These are phyloP conservation scores for Miltochrista miniata DNA, from an alignment of 2,888 invertebrate genomes.

Conservation along the genomic window DNA sequence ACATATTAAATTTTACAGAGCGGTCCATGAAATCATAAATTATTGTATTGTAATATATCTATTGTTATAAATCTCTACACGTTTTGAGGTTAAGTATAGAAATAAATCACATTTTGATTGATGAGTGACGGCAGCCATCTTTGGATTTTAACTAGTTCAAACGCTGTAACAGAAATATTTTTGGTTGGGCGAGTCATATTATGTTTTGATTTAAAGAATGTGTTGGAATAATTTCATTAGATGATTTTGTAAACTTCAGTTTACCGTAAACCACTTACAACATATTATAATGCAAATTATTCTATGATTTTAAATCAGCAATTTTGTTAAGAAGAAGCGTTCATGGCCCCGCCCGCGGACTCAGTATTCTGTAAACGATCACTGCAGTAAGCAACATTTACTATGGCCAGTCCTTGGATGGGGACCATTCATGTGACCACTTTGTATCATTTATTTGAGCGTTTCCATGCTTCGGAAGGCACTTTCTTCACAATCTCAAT, in stretches of 20 bases:
- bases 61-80: conserved; percentile 25
- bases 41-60: conserved; percentile 18
- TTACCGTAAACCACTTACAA: too few species aligned
- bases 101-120: conserved; percentile 35
- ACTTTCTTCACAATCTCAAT: too few species aligned
- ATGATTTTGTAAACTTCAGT: too few species aligned
- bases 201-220: conserved; percentile 1
- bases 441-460: too few species aligned
- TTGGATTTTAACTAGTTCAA: conserved; percentile 15
- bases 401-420: too few species aligned
- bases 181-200: background rate
- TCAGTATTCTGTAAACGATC: too few species aligned
- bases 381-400: too few species aligned
- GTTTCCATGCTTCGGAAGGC: too few species aligned
- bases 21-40: conserved; percentile 12
- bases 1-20: conserved; percentile 13
- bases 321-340: too few species aligned
- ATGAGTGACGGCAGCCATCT: conserved; percentile 16
- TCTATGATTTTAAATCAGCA: background rate
- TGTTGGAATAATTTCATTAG: background rate
- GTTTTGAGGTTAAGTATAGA: conserved; percentile 22
- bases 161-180: background rate
- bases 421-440: too few species aligned
- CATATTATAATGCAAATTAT: too few species aligned
- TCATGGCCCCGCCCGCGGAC: too few species aligned